Base-by-base conservation (phyloP, 2,797 vertebrate genomes). In the Oreochromis grahami region DNA sequence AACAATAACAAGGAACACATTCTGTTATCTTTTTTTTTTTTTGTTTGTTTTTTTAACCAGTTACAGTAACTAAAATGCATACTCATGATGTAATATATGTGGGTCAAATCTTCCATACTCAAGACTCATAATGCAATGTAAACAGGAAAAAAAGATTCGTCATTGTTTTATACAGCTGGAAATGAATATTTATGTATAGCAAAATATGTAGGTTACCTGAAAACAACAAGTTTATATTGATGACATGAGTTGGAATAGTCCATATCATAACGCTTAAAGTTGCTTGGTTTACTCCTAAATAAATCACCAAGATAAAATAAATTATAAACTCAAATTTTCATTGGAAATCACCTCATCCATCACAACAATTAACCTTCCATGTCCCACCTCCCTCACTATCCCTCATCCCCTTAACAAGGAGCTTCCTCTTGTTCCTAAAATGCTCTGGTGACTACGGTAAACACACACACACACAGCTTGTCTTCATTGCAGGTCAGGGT, bases 351-450 rank as follows among this genome's bases (percentile, higher is more conserved):
- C 68, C 70, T 77, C 81, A 76, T 81, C 87, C 76, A 63, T 79
- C 32, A 78, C 68, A 86, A 84, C 79, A 78, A 56, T 63, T 50
- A 2, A 3, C 52, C 43, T 74, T 48, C 26, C 24, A 32, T 3
- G 24, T 7, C 13, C 51, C 12, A 63, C 48, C 41, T 9, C 60
- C 36, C 79, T 21, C 79, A n/a, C 29, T 74, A 50, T 74, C 43
- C 70, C 43, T 74, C 70, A 74, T 74, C 17, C 10, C 29, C 48
- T 74, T 70, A 90, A 90, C 88, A 90, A 90, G 90, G 76, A 92
- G 81, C 77, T 58, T 48, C 83, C 87, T 74, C 81, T 82, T 32
- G 32, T 85, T 87, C 84, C 81, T 89, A 83, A 87, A 87, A 85
- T 80, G 77, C 85, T 87, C 85, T 81, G 86, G 58, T 85, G 84